These are phyloP conservation scores for Halcyon chelicuti DNA, from an alignment of 2,797 vertebrate species.

Conservation along the genomic window DNA sequence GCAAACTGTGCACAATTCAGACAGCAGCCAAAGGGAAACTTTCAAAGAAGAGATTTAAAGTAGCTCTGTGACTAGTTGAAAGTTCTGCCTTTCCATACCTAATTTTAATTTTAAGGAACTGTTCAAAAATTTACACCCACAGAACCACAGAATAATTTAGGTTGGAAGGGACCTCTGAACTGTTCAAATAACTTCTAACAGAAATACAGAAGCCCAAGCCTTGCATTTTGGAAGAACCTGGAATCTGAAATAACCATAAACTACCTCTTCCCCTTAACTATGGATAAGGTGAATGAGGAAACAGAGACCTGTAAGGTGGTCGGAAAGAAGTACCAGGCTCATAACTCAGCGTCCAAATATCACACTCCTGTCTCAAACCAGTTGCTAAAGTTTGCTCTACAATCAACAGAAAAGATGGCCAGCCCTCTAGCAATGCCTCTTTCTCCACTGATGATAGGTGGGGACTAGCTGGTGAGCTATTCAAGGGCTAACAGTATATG, in stretches of 20 bases:
- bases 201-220: background rate
- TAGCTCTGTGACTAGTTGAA: slow-evolving; percentile 51
- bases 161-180: slow-evolving; percentile 34
- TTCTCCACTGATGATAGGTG: background rate
- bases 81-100: slow-evolving; percentile 11
- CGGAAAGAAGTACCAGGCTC: background rate
- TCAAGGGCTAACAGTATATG: background rate
- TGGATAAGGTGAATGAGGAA: background rate
- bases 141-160: slow-evolving; percentile 48
- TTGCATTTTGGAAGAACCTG: slow-evolving; percentile 20
- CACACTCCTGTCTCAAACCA: background rate
- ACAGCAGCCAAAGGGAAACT: slow-evolving; percentile 10
- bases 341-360: background rate
- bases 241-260: slow-evolving; percentile 17
- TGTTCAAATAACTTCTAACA: slow-evolving; percentile 40
- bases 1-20: slow-evolving; percentile 14
- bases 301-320: background rate
- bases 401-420: background rate
- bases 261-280: background rate
- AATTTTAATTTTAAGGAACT: slow-evolving; percentile 59
- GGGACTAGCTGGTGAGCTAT: background rate
- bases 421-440: background rate
- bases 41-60: slow-evolving; percentile 56
- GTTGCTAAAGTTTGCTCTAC: background rate
- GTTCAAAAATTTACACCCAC: slow-evolving; percentile 53